Conservation (phyloP, 2,888 invertebrate genomes). For the Epirrhoe alternata region DNA sequence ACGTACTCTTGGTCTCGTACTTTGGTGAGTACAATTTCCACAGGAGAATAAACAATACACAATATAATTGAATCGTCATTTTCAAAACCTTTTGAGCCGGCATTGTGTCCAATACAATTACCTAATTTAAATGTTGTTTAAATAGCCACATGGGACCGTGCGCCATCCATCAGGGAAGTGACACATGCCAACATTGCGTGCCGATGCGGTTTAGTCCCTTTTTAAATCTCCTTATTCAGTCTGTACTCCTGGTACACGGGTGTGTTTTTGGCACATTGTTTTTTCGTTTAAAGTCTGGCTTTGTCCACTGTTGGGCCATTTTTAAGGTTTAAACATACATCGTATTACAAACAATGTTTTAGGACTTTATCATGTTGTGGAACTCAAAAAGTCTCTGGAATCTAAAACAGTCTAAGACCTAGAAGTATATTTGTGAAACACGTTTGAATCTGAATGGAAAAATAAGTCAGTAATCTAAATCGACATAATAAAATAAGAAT, state of each 20-base stretch:
- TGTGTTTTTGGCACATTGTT: not conserved
- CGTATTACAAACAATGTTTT: too few relatives aligned
- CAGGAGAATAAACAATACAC: conserved; percentile 5
- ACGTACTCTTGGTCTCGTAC: not conserved
- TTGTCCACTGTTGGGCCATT: too few relatives aligned
- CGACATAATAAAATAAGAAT: too few relatives aligned
- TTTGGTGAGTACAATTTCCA: conserved; percentile 13
- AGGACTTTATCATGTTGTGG: too few relatives aligned
- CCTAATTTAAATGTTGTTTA: conserved; percentile 7
- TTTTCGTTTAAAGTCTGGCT: not conserved
- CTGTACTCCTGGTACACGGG: not conserved
- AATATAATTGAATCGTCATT: conserved; percentile 13
- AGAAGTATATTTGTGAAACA: too few relatives aligned
- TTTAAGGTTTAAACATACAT: too few relatives aligned
- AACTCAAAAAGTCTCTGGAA: too few relatives aligned
- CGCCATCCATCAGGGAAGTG: conserved; percentile 27
- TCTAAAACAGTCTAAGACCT: too few relatives aligned
- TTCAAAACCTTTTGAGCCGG: not conserved
- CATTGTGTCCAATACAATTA: not conserved
- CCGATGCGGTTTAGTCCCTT: conserved; percentile 18
- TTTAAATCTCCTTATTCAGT: conserved; percentile 4
- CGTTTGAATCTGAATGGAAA: too few relatives aligned
- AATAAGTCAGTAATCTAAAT: too few relatives aligned
- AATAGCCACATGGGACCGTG: conserved; percentile 27
- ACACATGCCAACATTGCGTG: conserved; percentile 22